These are phyloP conservation scores for Ormyrus pomaceus DNA, from an alignment of 2,888 invertebrate genomes.

Conservation along the genomic window DNA sequence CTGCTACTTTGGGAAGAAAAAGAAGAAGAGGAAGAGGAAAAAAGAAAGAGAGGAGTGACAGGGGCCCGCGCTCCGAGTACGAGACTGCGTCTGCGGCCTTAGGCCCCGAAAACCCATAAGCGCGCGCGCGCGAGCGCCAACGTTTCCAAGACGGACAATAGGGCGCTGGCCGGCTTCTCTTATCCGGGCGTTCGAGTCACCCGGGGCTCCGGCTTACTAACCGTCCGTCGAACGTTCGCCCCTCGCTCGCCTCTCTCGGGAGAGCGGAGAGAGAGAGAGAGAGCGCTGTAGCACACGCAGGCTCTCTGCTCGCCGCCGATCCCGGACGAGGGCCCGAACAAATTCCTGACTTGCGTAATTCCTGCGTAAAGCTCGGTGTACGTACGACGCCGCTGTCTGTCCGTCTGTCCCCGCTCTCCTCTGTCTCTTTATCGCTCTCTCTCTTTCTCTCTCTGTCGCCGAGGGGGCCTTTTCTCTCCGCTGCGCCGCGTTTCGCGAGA, in stretches of 20 bases:
- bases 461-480: too few relatives aligned
- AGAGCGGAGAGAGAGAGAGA: background rate
- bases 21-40: background rate
- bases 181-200: slow-evolving; percentile 74
- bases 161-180: slow-evolving; percentile 71
- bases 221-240: slow-evolving; percentile 68
- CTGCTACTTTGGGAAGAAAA: background rate
- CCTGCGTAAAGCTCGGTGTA: slow-evolving; percentile 44
- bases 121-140: slow-evolving; percentile 52
- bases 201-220: slow-evolving; percentile 65
- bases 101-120: slow-evolving; percentile 22
- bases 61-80: slow-evolving; percentile 3
- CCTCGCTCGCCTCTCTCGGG: slow-evolving; percentile 28
- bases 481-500: too few relatives aligned
- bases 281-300: background rate
- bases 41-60: slow-evolving; percentile 9
- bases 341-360: slow-evolving; percentile 71
- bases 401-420: too few relatives aligned
- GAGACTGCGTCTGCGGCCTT: background rate
- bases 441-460: too few relatives aligned
- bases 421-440: too few relatives aligned
- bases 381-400: background rate
- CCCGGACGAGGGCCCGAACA: slow-evolving; percentile 64
- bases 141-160: slow-evolving; percentile 72
- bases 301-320: slow-evolving; percentile 33